A percentile compares a stretch with the other conserved stretches of the same genome.
phyloP scores from a whole-genome alignment of 1,140 invertebrate genomes.

The Metopolophium dirhodum region DNA sequence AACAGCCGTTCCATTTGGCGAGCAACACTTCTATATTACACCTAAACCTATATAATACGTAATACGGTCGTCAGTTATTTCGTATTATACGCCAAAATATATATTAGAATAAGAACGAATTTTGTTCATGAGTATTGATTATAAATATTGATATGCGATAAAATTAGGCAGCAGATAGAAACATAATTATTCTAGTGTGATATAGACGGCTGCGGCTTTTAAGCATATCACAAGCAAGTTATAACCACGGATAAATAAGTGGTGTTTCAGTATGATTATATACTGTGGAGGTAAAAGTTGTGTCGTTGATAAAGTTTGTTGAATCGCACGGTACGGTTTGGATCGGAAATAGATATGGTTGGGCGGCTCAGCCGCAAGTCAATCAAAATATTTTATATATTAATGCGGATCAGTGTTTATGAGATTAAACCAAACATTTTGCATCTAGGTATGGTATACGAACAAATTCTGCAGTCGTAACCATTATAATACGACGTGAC shows the following conservation, averaged over 20 bases:
- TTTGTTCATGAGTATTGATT: background rate
- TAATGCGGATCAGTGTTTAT: background rate
- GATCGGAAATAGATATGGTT: background rate
- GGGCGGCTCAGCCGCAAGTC: too few species aligned
- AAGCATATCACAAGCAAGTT: background rate
- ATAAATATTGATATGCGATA: background rate
- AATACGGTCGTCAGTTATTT: background rate
- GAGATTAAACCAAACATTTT: background rate
- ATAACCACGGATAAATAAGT: accelerated
- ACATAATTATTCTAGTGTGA: background rate
- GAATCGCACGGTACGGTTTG: background rate
- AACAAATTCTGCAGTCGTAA: background rate
- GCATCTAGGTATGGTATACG: background rate
- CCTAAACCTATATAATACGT: background rate
- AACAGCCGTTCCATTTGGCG: background rate
- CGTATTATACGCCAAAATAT: background rate
- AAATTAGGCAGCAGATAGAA: background rate
- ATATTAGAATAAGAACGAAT: background rate
- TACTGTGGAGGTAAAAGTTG: background rate
- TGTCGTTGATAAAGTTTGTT: background rate
- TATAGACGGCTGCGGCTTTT: too few species aligned
- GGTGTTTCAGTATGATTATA: too few species aligned
- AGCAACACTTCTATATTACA: background rate
- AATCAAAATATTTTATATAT: background rate
- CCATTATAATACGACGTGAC: background rate